Evolutionary conservation across 1,140 invertebrate species (phyloP), one percentile per base, ranked within the genome.

Genomic region (Cyclina sinensis): DNA sequence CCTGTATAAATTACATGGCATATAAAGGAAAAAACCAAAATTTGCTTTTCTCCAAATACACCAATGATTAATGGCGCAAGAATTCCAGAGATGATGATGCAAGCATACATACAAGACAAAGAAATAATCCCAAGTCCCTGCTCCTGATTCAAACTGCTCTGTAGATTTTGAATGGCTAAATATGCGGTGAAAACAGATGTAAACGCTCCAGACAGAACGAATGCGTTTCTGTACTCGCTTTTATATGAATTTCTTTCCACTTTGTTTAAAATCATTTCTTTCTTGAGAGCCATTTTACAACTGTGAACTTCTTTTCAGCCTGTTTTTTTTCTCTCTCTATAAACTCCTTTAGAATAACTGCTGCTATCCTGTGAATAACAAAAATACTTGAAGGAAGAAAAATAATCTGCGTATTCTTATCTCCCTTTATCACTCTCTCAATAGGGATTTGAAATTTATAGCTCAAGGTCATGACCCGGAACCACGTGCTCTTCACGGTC

Each of bases 61-160:
- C 85, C 59, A 9, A 94, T 91, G 39, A 93, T 82, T 12, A 91
- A 48, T 16, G 93, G 90, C 0, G 92, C 89, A n/a, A 91, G 80
- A 24, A 93, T 88, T 46, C 91, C 91, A 18, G 88, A 89, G 7
- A 92, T 7, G 24, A 93, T 89, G 14, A 85, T 73, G 7, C 62
- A 43, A 18, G 90, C 91, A 74, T 93, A 93, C 48, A 92, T 51
- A 62, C 84, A 89, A 7, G 88, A 87, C 21, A 91, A 80, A 3
- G 90, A 89, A 14, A 85, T 82, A 0, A 90, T 76, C 1, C 92
- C 91, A n/a, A 93, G 89, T 21, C 90, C 91, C 2, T 57, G 89
- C 51, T 86, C 90, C 59, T 93, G 89, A 81, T 94, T 93, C 21
- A 94, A 65, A 78, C 94, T 94, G 81, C 93, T 94, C 88, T 94